Percentiles rank a stretch among this genome's conserved stretches.
These are phyloP conservation scores for Parotia lawesii DNA, from an alignment of 2,113 vertebrate genomes.

Conservation along the genomic window DNA sequence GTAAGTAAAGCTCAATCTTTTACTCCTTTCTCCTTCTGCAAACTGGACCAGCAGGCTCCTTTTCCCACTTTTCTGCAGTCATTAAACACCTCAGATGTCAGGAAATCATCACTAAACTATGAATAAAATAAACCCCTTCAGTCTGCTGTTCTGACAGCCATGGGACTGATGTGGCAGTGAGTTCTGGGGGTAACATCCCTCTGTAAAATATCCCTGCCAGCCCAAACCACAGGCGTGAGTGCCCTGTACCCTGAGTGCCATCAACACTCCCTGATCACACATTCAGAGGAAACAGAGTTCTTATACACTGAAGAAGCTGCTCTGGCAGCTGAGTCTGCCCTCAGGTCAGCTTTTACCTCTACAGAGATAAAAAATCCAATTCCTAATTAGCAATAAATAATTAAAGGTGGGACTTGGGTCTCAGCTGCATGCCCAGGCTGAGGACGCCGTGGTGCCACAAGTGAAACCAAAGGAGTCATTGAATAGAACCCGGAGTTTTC, in stretches of 20 bases:
- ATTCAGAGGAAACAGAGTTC: background rate
- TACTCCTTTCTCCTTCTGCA: background rate
- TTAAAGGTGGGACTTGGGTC: background rate
- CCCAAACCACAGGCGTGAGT: background rate
- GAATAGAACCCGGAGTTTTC: background rate
- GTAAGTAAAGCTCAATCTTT: background rate
- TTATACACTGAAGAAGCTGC: background rate
- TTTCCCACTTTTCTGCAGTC: background rate
- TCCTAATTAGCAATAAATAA: background rate
- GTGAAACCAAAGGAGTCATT: background rate
- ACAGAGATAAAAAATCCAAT: background rate
- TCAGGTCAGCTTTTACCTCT: background rate
- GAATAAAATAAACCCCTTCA: background rate
- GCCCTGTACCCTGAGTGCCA: background rate
- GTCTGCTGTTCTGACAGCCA: background rate
- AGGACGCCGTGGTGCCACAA: background rate
- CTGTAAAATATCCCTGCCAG: background rate
- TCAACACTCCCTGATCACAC: background rate
- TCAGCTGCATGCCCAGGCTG: background rate
- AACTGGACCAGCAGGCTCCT: background rate
- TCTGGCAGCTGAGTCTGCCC: background rate
- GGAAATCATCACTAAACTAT: background rate
- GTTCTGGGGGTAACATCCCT: background rate
- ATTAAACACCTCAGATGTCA: background rate
- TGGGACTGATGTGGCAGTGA: background rate